Percentiles rank a stretch among this genome's conserved stretches.
These are phyloP conservation scores for Amphimallon solstitiale DNA, from an alignment of 2,888 invertebrate genomes.

Conservation along the genomic window DNA sequence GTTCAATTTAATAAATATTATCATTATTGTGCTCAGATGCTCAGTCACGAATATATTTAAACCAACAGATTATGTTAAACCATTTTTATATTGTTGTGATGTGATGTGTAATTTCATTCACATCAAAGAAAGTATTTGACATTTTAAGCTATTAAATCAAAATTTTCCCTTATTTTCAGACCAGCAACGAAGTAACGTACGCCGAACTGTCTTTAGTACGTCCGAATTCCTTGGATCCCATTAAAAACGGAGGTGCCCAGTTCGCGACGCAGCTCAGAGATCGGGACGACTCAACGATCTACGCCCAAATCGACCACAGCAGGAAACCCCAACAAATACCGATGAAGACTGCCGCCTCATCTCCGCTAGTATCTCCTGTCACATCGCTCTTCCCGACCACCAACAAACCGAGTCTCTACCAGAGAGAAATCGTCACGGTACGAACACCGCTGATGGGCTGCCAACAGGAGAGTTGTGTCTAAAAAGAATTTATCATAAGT, in stretches of 20 bases:
- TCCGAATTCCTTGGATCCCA: constrained; percentile 65
- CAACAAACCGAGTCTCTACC: constrained; percentile 61
- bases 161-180: constrained; percentile 44
- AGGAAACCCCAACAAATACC: constrained; percentile 63
- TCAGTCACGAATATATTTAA: too few species aligned
- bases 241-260: constrained; percentile 59
- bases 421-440: constrained; percentile 76
- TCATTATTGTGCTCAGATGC: too few species aligned
- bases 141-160: background rate
- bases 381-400: constrained; percentile 59
- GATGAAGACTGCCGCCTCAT: constrained; percentile 59
- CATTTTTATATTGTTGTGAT: too few species aligned
- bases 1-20: too few species aligned
- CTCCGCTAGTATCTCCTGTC: constrained; percentile 64
- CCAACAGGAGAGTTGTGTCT: constrained; percentile 76
- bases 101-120: too few species aligned
- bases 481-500: constrained; percentile 53
- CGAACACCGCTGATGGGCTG: constrained; percentile 77
- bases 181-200: constrained; percentile 69
- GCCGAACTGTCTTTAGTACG: constrained; percentile 70
- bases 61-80: too few species aligned
- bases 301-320: constrained; percentile 79
- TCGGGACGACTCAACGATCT: constrained; percentile 74
- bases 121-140: too few species aligned
- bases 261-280: constrained; percentile 59